These are phyloP conservation scores for Taxidea taxus DNA, from an alignment of 2,113 vertebrate genomes.

Conservation along the genomic window DNA sequence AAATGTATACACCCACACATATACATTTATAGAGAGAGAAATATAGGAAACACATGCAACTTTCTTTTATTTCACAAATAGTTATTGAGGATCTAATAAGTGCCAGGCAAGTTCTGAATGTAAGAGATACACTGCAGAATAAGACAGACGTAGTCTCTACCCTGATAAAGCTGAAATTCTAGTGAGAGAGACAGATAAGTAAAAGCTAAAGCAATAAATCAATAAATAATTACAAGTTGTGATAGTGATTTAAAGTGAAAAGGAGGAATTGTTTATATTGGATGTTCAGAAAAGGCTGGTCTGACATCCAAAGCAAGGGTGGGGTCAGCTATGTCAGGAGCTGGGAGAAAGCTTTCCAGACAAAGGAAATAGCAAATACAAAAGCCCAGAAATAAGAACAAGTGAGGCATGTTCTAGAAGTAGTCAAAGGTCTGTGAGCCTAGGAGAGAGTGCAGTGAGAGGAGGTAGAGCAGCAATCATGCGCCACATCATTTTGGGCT, in stretches of 20 bases:
- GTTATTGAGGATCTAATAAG: background rate
- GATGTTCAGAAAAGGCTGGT: conserved; percentile 41
- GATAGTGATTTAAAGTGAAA: conserved; percentile 55
- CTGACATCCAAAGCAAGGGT: background rate
- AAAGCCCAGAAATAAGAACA: background rate
- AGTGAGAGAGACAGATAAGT: conserved; percentile 36
- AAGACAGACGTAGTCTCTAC: background rate
- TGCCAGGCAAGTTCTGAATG: background rate
- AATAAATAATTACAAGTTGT: conserved; percentile 62
- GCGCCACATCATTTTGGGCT: background rate
- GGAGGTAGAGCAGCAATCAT: background rate
- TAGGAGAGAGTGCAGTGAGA: background rate
- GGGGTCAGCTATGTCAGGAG: background rate
- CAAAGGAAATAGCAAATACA: background rate
- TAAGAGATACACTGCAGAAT: background rate
- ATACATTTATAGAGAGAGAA: background rate
- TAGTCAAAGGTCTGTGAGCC: background rate
- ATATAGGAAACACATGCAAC: background rate
- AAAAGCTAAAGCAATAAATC: conserved; percentile 62
- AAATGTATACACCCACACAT: background rate
- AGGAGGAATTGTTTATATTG: conserved; percentile 37
- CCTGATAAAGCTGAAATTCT: conserved; percentile 8
- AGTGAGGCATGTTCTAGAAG: background rate
- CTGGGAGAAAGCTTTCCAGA: background rate
- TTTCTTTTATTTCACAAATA: background rate